A percentile compares a stretch with the other conserved stretches of the same genome.
These are phyloP conservation scores for Nanorana parkeri DNA, from an alignment of 2,113 vertebrate species.

Conservation along the genomic window DNA sequence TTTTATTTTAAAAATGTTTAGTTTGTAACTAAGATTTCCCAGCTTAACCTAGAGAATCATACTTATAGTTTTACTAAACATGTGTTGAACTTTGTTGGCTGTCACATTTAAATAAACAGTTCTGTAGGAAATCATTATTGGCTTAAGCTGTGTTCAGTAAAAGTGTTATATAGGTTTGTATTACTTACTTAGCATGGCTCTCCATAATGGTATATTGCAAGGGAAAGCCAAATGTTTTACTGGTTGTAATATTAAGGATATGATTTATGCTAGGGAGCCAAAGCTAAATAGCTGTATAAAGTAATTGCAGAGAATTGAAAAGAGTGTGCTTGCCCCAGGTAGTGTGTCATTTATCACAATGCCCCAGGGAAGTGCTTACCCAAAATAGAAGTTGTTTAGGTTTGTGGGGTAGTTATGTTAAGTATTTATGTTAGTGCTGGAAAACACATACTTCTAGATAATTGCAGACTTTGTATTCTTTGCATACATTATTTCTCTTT, in stretches of 20 bases:
- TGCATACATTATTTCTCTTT: too few relatives aligned
- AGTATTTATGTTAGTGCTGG: neutral
- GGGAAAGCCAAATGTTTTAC: constrained; percentile 13
- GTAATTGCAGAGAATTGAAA: constrained; percentile 17
- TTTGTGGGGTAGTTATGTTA: neutral
- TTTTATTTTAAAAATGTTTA: too few relatives aligned
- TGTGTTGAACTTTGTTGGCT: too few relatives aligned
- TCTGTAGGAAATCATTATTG: neutral
- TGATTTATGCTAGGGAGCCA: constrained; percentile 19
- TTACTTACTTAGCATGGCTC: neutral
- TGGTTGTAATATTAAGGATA: constrained; percentile 17
- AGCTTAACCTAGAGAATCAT: too few relatives aligned
- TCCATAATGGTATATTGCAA: neutral
- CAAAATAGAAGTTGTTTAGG: constrained; percentile 4
- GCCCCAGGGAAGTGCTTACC: neutral
- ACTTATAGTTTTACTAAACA: too few relatives aligned
- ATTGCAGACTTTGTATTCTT: too few relatives aligned
- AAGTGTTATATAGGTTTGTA: neutral
- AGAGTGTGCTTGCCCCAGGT: neutral
- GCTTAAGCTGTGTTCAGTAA: neutral
- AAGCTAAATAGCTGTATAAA: constrained; percentile 19
- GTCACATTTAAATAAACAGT: neutral
- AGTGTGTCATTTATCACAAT: constrained; percentile 14
- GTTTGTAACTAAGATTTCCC: too few relatives aligned
- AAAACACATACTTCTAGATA: too few relatives aligned